A percentile compares a stretch with the other conserved stretches of the same genome.
These are phyloP conservation scores for Microtus pennsylvanicus DNA, from an alignment of 2,113 vertebrate species.

Conservation along the genomic window DNA sequence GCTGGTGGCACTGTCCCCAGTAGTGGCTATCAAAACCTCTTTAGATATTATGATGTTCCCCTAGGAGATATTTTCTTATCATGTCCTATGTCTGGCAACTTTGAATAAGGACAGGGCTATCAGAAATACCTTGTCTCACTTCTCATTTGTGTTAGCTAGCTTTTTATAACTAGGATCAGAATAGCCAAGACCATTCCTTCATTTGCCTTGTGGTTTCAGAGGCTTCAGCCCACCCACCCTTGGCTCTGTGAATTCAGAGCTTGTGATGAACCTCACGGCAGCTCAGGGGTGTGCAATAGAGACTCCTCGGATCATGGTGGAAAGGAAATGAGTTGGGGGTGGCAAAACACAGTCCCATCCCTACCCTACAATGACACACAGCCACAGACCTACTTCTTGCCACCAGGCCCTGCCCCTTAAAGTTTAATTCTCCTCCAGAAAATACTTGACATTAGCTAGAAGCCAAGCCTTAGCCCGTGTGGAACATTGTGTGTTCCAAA, in stretches of 20 bases:
- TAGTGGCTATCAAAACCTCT: background rate
- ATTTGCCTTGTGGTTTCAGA: background rate
- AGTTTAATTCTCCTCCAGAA: background rate
- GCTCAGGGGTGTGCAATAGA: background rate
- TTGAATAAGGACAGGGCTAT: background rate
- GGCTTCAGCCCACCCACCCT: background rate
- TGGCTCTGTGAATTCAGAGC: background rate
- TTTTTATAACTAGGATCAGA: background rate
- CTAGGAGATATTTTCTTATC: background rate
- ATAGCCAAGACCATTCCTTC: background rate
- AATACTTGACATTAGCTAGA: background rate
- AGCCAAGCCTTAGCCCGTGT: background rate
- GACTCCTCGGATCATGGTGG: background rate
- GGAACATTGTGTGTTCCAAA: background rate
- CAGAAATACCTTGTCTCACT: background rate
- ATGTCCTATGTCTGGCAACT: background rate
- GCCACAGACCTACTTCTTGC: background rate
- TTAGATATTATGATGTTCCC: background rate
- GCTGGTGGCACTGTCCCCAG: background rate
- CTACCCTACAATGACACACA: background rate
- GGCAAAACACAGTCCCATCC: background rate
- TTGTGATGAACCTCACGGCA: background rate
- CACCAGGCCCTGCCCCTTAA: background rate
- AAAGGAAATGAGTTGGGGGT: background rate
- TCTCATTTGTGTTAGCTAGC: background rate